phyloP scores from a whole-genome alignment of 2,797 vertebrate species.

The Masticophis lateralis region DNA sequence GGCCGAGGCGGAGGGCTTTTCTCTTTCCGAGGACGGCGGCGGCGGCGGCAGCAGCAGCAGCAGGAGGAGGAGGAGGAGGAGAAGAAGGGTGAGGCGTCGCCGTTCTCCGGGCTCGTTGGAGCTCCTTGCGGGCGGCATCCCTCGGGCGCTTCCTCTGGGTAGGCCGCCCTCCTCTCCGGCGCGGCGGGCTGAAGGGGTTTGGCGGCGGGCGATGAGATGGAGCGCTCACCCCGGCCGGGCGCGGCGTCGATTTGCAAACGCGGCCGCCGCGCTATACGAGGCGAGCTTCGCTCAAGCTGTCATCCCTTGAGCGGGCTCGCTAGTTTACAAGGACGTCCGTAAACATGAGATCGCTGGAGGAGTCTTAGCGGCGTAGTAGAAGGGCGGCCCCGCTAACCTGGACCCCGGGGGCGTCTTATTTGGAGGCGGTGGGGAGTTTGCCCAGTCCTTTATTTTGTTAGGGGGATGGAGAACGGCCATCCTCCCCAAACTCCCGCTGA shows the following conservation, averaged over 20 bases:
- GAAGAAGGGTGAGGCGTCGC: constrained; percentile 37
- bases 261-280: background rate
- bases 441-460: background rate
- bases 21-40: background rate
- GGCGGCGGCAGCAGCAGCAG: background rate
- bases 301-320: background rate
- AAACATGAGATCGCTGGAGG: background rate
- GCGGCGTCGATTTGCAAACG: background rate
- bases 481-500: background rate
- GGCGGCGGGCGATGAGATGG: background rate
- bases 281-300: background rate
- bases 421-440: background rate
- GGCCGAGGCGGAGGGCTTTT: background rate
- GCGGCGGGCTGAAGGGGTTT: background rate
- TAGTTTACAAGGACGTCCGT: background rate
- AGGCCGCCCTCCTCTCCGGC: background rate
- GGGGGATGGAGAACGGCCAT: background rate
- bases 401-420: background rate
- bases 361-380: background rate
- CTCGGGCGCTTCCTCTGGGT: background rate
- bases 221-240: background rate
- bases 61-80: background rate
- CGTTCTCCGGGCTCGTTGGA: background rate
- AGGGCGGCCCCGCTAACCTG: background rate
- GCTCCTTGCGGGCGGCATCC: background rate